Evolutionary conservation across 2,888 invertebrate genomes (phyloP).

Genomic region (Agrotis ipsilon): DNA sequence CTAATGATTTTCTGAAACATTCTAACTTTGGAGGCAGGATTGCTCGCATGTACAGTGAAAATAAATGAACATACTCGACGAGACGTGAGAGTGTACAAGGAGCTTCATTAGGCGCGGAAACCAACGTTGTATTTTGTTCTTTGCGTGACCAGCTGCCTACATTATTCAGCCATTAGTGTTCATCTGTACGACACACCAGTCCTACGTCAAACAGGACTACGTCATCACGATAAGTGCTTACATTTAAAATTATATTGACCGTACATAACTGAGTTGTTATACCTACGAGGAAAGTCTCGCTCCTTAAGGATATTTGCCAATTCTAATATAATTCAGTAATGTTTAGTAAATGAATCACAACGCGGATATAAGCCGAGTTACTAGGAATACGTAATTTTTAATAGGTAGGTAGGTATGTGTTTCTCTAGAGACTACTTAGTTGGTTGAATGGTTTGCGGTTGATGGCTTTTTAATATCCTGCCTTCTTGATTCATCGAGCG

Average conservation of each 20-base stretch:
- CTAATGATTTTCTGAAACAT: constrained; percentile 3
- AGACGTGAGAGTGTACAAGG: constrained; percentile 69
- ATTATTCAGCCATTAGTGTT: constrained; percentile 81
- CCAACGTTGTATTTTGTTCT: constrained; percentile 76
- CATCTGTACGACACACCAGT: constrained; percentile 60
- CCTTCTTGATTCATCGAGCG: constrained; percentile 72
- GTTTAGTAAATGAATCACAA: constrained; percentile 45
- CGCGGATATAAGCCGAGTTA: constrained; percentile 37
- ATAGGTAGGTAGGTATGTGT: constrained; percentile 25
- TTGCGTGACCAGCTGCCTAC: constrained; percentile 80
- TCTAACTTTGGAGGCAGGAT: constrained; percentile 42
- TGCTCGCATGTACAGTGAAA: constrained; percentile 63
- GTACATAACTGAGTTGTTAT: constrained; percentile 16
- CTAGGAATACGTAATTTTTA: constrained; percentile 44
- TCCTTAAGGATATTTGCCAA: constrained; percentile 15
- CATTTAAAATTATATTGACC: constrained; percentile 15
- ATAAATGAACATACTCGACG: constrained; percentile 68
- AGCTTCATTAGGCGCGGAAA: constrained; percentile 76
- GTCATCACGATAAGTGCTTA: constrained; percentile 59
- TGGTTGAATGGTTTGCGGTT: constrained; percentile 62
- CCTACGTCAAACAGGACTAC: constrained; percentile 66
- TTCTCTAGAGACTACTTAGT: constrained; percentile 42
- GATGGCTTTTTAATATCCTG: constrained; percentile 78
- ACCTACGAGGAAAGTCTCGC: constrained; percentile 28
- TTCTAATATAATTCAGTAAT: constrained; percentile 22